Base-by-base conservation (phyloP, 92 coral and sea anemone species). In the Actinostola sp. region DNA sequence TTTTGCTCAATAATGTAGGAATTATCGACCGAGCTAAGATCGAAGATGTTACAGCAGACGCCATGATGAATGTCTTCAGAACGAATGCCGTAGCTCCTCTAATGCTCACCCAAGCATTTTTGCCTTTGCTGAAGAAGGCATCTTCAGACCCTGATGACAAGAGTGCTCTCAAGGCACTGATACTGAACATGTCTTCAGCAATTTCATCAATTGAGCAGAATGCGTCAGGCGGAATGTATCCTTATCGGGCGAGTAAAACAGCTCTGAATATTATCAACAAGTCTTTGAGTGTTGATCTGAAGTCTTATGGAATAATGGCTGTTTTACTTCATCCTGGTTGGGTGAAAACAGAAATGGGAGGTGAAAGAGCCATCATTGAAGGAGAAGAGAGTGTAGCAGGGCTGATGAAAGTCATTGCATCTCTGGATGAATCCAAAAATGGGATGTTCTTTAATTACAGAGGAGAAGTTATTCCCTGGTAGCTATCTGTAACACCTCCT, bases 311-410 rank as follows among this genome's bases (percentile, higher is more conserved):
- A 14, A 77, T 92, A 30, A 30, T 57, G 29, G 75, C 80, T 0
- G 86, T 92, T 29, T 51, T 77, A 19, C 29, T 92, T 17, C 73
- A 84, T 77, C 97, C 97, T 14, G 93, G 97, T 32, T 88, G 89
- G 89, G 92, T 90, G 34, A 64, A 80, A 68, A 90, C 96, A 57
- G 92, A 87, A 35, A 83, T 90, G 89, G 92, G 92, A 19, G 89
- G 89, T 2, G 31, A 35, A 45, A 23, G 60, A 11, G 92, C 88
- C 10, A 29, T 32, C 3, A 33, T 86, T 21, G 61, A 87, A 19
- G 21, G 36, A 1, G 69, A 58, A 4, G 82, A 78, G 74, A 67
- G 92, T 30, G 89, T 90, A 23, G 48, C 84, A 62, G 86, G 87
- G 10, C 45, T 90, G 87, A 67, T 90, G 71, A 41, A 75, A 10